Conservation (phyloP, 2,888 invertebrate genomes). For the Tricholauxania praeusta region DNA sequence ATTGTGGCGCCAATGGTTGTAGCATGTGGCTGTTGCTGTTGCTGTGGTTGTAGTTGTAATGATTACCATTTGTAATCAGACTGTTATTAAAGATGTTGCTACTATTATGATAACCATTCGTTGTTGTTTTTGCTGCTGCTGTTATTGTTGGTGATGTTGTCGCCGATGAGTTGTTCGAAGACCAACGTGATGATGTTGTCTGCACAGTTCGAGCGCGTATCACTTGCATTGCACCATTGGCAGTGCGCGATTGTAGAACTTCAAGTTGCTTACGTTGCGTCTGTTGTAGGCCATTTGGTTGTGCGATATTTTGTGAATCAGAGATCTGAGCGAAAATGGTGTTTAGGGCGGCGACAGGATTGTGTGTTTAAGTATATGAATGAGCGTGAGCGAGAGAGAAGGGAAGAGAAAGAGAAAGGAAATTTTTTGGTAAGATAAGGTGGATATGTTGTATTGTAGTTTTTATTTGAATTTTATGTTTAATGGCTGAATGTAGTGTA, state of each 20-base stretch:
- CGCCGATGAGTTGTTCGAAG: conserved; percentile 51
- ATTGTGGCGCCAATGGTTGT: conserved; percentile 31
- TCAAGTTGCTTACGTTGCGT: conserved; percentile 72
- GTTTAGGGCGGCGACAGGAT: conserved; percentile 42
- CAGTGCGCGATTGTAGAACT: conserved; percentile 76
- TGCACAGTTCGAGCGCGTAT: conserved; percentile 73
- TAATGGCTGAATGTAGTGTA: neutral
- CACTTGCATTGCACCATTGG: conserved; percentile 75
- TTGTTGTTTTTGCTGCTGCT: conserved; percentile 16
- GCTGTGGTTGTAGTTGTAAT: conserved; percentile 45
- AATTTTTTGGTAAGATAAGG: no score
- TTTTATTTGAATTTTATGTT: no score
- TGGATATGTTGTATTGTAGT: no score
- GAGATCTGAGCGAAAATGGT: conserved; percentile 61
- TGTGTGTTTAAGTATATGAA: conserved; percentile 25
- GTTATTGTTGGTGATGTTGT: conserved; percentile 49
- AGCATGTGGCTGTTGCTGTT: conserved; percentile 46
- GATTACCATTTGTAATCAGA: conserved; percentile 5
- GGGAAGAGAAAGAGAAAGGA: conserved; percentile 8
- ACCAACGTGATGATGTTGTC: conserved; percentile 66
- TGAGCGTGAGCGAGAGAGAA: conserved; percentile 47
- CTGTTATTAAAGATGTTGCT: conserved; percentile 19
- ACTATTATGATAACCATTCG: neutral
- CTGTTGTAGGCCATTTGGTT: conserved; percentile 67
- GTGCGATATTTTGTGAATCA: conserved; percentile 68